Evolutionary conservation across 1,140 invertebrate species (phyloP), one percentile per base, ranked within the genome.

Genomic region (Caenorhabditis briggsae): DNA sequence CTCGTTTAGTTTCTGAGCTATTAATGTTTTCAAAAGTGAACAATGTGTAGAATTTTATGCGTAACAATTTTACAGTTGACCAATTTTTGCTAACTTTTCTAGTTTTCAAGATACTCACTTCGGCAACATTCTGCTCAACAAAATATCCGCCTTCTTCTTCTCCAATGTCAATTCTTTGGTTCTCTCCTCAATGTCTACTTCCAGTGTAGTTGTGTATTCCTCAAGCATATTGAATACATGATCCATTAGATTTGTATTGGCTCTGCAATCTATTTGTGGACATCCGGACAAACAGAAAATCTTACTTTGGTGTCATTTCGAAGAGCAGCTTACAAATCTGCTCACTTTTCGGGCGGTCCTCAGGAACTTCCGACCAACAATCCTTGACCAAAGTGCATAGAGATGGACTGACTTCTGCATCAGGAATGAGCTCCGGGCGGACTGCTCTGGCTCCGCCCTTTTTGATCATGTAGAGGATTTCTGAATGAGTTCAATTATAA

Each of bases 181-280:
- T 41, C 89, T 46, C 43, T 90, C 89, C 33, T 83, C 86, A 2
- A 90, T 87, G 50, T 89, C 85, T 9, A 84, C 23, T 65, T 82
- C 64, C 9, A 86, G 70, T 9, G 86, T 89, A n/a, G 56, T 82
- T 2, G 89, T 86, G 64, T 90, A 90, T 53, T 89, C 65, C 64
- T 90, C 89, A 3, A 90, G 70, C 50, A 88, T 90, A 25, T 50
- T 84, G 61, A 90, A 88, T n/a, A 90, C 87, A 82, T 89, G 89
- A 82, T 90, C 89, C 88, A 90, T 89, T 9, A 89, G 55, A 55
- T 88, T 89, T n/a, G 58, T 53, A 8, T 96, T 86, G 18, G 33
- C 61, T 86, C 64, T 61, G 50, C 55, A 85, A 11, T 5, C 46
- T 7, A 41, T 7, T 7, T 18, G 2, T 48, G 16, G 2, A 78